phyloP scores from a whole-genome alignment of 2,113 vertebrate genomes.

The Rostratula benghalensis region DNA sequence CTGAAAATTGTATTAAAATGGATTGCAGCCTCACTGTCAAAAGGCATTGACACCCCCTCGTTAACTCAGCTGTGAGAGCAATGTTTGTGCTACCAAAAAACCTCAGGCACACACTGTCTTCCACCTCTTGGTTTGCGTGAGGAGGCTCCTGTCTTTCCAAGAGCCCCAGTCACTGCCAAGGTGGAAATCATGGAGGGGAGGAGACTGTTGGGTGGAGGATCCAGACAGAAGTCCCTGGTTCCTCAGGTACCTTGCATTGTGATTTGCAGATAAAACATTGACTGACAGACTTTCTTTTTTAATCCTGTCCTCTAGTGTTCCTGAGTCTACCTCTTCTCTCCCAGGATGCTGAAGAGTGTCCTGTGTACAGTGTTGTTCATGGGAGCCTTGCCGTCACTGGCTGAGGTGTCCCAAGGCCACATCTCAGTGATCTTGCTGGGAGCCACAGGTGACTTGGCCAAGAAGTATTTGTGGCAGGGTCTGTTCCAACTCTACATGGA shows the following conservation, averaged over 20 bases:
- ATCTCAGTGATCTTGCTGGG: constrained; percentile 88
- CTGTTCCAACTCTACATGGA: constrained; percentile 89
- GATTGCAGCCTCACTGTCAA: neutral
- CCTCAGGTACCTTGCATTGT: neutral
- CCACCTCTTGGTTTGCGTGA: neutral
- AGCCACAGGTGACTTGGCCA: constrained; percentile 91
- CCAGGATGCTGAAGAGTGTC: constrained; percentile 72
- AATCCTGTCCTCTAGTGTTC: neutral
- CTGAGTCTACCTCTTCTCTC: neutral
- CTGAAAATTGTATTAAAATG: neutral
- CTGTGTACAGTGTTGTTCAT: constrained; percentile 69
- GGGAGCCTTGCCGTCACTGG: constrained; percentile 42
- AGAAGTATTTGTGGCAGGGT: constrained; percentile 94
- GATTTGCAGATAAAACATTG: neutral
- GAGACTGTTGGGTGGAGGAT: neutral
- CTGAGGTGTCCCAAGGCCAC: constrained; percentile 76
- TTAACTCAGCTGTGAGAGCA: neutral
- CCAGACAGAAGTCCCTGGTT: neutral
- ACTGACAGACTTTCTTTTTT: neutral
- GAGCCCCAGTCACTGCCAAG: neutral
- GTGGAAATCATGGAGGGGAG: neutral
- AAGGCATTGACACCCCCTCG: neutral
- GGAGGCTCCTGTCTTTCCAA: neutral
- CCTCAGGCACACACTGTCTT: neutral
- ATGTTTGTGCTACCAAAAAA: neutral